Conservation (phyloP, 2,113 vertebrate genomes). For the Herpailurus yagouaroundi region DNA sequence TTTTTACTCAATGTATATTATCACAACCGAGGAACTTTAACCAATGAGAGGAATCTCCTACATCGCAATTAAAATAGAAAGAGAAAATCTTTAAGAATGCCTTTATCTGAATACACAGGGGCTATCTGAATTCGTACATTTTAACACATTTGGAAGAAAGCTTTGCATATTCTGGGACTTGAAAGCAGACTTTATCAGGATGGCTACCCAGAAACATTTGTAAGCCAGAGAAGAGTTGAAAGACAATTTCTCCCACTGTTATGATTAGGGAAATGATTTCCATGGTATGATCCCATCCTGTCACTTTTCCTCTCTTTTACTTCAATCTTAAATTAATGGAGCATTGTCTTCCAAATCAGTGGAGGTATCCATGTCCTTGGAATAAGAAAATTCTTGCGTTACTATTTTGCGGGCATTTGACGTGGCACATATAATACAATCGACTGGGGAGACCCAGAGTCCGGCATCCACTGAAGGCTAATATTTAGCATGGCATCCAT, state of each 20-base stretch:
- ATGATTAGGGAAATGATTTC: conserved; percentile 34
- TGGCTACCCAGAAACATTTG: neutral
- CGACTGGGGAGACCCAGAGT: neutral
- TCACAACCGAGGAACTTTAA: conserved; percentile 20
- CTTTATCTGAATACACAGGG: neutral
- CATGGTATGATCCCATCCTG: neutral
- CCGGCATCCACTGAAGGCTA: neutral
- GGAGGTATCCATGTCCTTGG: conserved; percentile 2
- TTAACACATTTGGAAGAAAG: neutral
- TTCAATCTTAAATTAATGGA: conserved; percentile 24
- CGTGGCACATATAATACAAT: neutral
- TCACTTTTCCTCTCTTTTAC: neutral
- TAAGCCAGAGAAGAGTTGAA: neutral
- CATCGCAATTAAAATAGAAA: neutral
- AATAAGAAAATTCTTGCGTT: neutral
- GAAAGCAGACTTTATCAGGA: neutral
- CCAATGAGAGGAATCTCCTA: neutral
- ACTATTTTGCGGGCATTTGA: accelerated
- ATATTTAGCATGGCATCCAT: neutral
- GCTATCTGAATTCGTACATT: neutral
- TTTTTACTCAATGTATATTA: conserved; percentile 6
- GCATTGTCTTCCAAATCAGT: neutral
- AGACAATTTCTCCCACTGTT: neutral
- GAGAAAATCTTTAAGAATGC: neutral
- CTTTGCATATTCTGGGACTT: neutral